Conservation (phyloP, 2,797 vertebrate genomes). For the Knipowitschia caucasica region DNA sequence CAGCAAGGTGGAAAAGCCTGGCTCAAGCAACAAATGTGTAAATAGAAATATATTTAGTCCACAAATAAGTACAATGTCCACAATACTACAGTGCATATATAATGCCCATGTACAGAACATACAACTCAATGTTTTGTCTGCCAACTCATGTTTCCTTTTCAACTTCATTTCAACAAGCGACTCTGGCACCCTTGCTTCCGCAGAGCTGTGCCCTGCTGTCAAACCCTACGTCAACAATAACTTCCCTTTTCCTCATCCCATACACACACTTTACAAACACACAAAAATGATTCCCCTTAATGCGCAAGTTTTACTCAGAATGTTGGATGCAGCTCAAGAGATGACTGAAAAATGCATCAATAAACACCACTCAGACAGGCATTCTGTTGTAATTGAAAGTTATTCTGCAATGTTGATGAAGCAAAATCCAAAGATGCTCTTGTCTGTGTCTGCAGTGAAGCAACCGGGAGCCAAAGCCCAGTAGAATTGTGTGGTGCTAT, state of each 20-base stretch:
- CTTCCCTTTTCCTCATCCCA: slow-evolving; percentile 36
- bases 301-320: neutral
- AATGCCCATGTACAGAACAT: slow-evolving; percentile 2
- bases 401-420: slow-evolving; percentile 4
- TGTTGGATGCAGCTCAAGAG: neutral
- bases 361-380: neutral
- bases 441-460: slow-evolving; percentile 32
- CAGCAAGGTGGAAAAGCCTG: no score
- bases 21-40: no score
- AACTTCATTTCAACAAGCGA: slow-evolving; percentile 32
- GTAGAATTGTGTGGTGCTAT: slow-evolving; percentile 7
- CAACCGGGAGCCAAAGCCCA: slow-evolving; percentile 23
- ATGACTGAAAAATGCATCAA: slow-evolving; percentile 8
- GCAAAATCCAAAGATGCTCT: slow-evolving; percentile 35
- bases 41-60: no score
- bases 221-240: slow-evolving; percentile 30
- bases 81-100: neutral
- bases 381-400: neutral
- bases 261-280: slow-evolving; percentile 27
- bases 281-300: neutral
- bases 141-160: slow-evolving; percentile 32
- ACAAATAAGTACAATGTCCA: no score
- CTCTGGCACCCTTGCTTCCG: slow-evolving; percentile 19
- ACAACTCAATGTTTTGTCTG: slow-evolving; percentile 40
- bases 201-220: slow-evolving; percentile 35